Evolutionary conservation across 2,888 invertebrate genomes (phyloP).

Genomic region (Hololepta plana): DNA sequence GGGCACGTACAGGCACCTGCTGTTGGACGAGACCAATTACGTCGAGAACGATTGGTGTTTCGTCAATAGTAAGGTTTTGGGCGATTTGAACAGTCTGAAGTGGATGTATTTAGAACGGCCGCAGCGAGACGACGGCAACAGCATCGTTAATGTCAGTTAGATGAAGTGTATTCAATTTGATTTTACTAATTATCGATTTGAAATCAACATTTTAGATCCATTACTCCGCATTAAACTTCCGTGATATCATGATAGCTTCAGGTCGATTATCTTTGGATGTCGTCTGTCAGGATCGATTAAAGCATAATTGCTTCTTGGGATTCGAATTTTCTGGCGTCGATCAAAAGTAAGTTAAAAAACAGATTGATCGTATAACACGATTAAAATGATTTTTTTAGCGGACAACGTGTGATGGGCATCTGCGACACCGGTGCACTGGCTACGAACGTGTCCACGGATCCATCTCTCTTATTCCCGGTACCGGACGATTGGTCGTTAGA

Average conservation of each 20-base stretch:
- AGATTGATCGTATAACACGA: neutral
- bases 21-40: conserved; percentile 10
- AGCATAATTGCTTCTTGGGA: conserved; percentile 48
- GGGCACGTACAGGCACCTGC: conserved; percentile 24
- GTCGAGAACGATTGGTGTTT: conserved; percentile 44
- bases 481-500: conserved; percentile 55
- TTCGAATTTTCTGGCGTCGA: conserved; percentile 48
- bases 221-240: conserved; percentile 77
- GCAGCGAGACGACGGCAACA: too few species aligned
- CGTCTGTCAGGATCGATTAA: conserved; percentile 43
- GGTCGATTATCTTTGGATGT: conserved; percentile 76
- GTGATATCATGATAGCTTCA: conserved; percentile 86
- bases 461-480: conserved; percentile 38
- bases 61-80: conserved; percentile 55
- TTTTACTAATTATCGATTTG: neutral
- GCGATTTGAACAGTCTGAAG: conserved; percentile 63
- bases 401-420: conserved; percentile 7
- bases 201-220: conserved; percentile 35
- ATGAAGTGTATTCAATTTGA: too few species aligned
- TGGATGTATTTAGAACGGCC: conserved; percentile 65
- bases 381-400: conserved; percentile 5
- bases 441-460: conserved; percentile 37
- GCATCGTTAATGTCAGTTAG: too few species aligned
- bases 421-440: conserved; percentile 38
- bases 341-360: conserved; percentile 9